Evolutionary conservation across 1,140 invertebrate genomes (phyloP).

Genomic region (Rhynchophorus ferrugineus): DNA sequence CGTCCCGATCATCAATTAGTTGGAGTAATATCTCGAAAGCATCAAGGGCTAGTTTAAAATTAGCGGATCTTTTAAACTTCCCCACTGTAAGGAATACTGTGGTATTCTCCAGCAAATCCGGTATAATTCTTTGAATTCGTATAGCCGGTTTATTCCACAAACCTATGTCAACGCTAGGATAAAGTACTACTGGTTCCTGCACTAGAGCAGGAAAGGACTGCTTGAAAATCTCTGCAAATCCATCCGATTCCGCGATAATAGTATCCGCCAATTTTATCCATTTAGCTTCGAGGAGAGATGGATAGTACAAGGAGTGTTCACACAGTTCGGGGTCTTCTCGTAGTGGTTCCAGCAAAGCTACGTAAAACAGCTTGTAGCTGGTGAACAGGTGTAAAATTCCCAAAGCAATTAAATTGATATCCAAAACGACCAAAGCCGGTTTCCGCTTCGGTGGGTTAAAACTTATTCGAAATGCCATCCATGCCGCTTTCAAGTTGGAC

Average conservation of each 20-base stretch:
- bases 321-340: conserved; percentile 21
- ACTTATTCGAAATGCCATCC: conserved; percentile 29
- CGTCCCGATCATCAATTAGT: conserved; percentile 19
- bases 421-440: conserved; percentile 29
- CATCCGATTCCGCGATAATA: conserved; percentile 29
- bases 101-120: conserved; percentile 30
- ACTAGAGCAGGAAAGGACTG: conserved; percentile 28
- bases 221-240: conserved; percentile 29
- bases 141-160: conserved; percentile 29
- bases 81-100: conserved; percentile 33
- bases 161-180: conserved; percentile 31
- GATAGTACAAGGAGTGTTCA: conserved; percentile 24
- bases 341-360: conserved; percentile 26
- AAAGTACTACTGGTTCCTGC: conserved; percentile 24
- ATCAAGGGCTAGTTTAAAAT: conserved; percentile 33
- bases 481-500: conserved; percentile 20
- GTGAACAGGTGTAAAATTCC: conserved; percentile 28
- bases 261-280: conserved; percentile 29
- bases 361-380: conserved; percentile 26
- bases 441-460: conserved; percentile 25
- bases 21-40: conserved; percentile 30
- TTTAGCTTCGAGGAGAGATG: conserved; percentile 28
- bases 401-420: conserved; percentile 27
- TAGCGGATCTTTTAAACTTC: conserved; percentile 29
- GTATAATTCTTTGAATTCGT: conserved; percentile 31